Conservation (phyloP, 1,140 invertebrate genomes). For the Drosophila melanogaster region DNA sequence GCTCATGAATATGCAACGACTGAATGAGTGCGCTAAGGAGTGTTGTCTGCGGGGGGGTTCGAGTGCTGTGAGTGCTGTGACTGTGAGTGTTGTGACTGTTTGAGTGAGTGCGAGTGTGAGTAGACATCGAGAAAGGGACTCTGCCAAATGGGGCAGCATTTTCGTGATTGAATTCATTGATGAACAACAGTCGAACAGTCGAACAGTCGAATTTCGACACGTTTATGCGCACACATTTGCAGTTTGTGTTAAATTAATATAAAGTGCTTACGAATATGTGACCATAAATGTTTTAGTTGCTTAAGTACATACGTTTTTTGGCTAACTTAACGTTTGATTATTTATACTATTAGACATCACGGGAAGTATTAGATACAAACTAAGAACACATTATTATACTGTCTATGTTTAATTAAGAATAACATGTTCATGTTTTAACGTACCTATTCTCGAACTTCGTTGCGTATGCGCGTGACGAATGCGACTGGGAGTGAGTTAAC, state of each 20-base stretch:
- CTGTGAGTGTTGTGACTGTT: slow-evolving; percentile 1
- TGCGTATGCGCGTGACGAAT: background rate
- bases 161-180: slow-evolving; percentile 82
- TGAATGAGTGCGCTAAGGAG: slow-evolving; percentile 50
- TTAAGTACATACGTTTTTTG: too few species aligned
- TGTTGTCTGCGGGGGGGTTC: slow-evolving; percentile 18
- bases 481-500: slow-evolving; percentile 17
- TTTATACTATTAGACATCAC: too few species aligned
- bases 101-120: slow-evolving; percentile 19
- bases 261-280: too few species aligned
- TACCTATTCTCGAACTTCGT: too few species aligned
- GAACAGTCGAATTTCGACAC: slow-evolving; percentile 4
- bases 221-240: slow-evolving; percentile 2
- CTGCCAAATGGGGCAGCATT: slow-evolving; percentile 63
- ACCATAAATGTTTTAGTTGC: too few species aligned
- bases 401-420: background rate
- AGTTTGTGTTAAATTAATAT: background rate
- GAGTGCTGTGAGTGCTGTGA: slow-evolving; percentile 3
- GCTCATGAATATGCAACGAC: slow-evolving; percentile 77
- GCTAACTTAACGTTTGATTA: too few species aligned
- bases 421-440: too few species aligned
- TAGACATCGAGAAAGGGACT: slow-evolving; percentile 18
- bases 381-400: too few species aligned
- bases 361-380: too few species aligned
- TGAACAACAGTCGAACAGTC: slow-evolving; percentile 61